Evolutionary conservation across 2,797 vertebrate species (phyloP), one percentile per base, ranked within the genome.

Genomic region (Merluccius polli): DNA sequence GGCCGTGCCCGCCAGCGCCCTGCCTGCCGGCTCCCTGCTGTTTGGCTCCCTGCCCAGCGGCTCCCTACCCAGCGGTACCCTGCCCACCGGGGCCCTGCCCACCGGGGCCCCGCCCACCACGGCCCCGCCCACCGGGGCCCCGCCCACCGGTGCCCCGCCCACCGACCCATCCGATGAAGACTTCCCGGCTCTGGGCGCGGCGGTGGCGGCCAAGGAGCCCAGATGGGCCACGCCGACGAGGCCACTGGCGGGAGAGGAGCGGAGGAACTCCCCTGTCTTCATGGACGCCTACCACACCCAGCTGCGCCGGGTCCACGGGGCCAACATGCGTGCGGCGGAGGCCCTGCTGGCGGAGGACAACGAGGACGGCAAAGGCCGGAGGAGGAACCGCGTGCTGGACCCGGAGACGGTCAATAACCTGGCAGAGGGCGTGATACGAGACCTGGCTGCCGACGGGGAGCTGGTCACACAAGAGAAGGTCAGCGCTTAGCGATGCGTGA

Each of bases 381-480:
- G 73, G 75, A 82, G 72, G 73, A 83, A 67, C 36, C 84, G 72
- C 52, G 18, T 11, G 13, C 9, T 88, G 67, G 82, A 83, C 73
- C 15, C 44, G 2, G 84, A 89, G 0, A 75, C n/a, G 0, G 80
- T 94, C 71, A 92, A 93, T 83, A 87, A 48, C 70, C 82, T 93
- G 80, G 89, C 82, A 31, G 81, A 93, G 59, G 87, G 90, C 0
- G 88, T 90, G 68, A 93, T 91, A 48, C 89, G 91, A 71, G 88
- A 92, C 6, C 84, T 95, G 0, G 86, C 93, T 5, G 35, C 86
- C 1, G 90, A 92, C n/a, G 93, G 93, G 84, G 92, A 94, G 33
- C 83, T 90, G 38, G 94, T 95, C 76, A 94, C 93, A 13, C 48
- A 77, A 27, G 90, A 93, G 4, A 91, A 87, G 93, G 94, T 94